These are phyloP conservation scores for Epirrhoe alternata DNA, from an alignment of 2,888 invertebrate genomes.

Conservation along the genomic window DNA sequence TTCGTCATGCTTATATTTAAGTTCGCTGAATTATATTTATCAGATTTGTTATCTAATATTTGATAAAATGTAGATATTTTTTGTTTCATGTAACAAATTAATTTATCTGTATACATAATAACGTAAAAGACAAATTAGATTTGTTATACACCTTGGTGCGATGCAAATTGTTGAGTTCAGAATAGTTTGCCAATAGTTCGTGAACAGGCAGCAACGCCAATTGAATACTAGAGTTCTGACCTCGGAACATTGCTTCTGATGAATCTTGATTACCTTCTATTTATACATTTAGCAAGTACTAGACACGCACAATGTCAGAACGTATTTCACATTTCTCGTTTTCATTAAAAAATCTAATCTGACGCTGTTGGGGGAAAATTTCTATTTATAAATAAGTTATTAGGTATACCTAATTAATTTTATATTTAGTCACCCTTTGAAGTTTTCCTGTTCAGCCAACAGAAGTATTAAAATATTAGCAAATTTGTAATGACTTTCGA, in stretches of 20 bases:
- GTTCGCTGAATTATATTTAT: neutral
- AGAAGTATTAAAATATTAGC: neutral
- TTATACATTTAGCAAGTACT: conserved; percentile 34
- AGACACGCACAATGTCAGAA: neutral
- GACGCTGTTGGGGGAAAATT: conserved; percentile 1
- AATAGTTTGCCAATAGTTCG: conserved; percentile 50
- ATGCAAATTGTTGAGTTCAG: conserved; percentile 56
- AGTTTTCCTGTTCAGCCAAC: conserved; percentile 10
- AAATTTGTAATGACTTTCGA: neutral
- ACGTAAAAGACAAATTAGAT: conserved; percentile 12
- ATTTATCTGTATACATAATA: neutral
- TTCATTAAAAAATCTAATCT: neutral
- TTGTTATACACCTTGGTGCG: conserved; percentile 56
- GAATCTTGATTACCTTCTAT: conserved; percentile 47
- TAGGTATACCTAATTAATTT: neutral
- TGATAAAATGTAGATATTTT: neutral
- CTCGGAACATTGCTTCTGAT: conserved; percentile 44
- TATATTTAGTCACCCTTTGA: neutral
- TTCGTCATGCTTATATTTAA: neutral
- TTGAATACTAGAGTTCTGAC: conserved; percentile 45
- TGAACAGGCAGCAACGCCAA: conserved; percentile 40
- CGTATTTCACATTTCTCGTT: conserved; percentile 6
- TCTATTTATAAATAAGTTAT: conserved; percentile 7
- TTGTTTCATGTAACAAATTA: neutral
- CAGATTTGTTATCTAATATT: neutral